Base-by-base conservation (phyloP, 2,888 invertebrate genomes). In the Euspilapteryx auroguttella region DNA sequence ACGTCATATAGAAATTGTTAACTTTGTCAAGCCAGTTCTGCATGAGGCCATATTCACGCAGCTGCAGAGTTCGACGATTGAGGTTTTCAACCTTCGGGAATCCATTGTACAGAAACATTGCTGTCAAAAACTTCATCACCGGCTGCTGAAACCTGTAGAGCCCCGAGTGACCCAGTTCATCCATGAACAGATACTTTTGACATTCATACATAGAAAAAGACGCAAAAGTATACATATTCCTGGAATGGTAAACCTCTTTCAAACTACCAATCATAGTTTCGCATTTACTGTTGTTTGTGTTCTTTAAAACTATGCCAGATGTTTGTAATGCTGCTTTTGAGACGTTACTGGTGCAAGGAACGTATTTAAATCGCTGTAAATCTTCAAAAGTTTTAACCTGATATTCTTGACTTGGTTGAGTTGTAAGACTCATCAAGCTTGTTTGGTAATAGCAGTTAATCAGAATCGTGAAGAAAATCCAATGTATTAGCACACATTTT, bases 101-200 rank as follows among this genome's bases (percentile, higher is more conserved):
- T 1, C 64, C 66, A 35, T 63, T 64, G 27, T 55, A 50, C 4
- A 56, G 37, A 21, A 48, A 65, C 10, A 55, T 49, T 1, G 48
- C 47, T 25, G 55, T 61, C 3, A 59, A 42, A 2, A 54, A 30
- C 28, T 55, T 55, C 4, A 41, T 40, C 5, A 47, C 36, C 0
- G 57, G 55, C 4, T 38, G 35, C 0, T 31, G 12, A n/a, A 47
- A 40, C 2, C 34, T 12, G 21, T 44, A 42, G 1, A 48, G 24
- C n/a, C 10, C 22, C 0, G 32, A 13, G 9, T 38, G 29, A 0
- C 58, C 56, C 20, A 32, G 43, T 21, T 41, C 32, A 32, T 57
- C 45, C 21, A 38, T 42, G 30, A 45, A 57, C 2, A 37, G 27
- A 2, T 44, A 35, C 26, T 40, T 38, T 14, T 55, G 34, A 28